Evolutionary conservation across 2,797 vertebrate species (phyloP).

Genomic region (Sarcoramphus papa): DNA sequence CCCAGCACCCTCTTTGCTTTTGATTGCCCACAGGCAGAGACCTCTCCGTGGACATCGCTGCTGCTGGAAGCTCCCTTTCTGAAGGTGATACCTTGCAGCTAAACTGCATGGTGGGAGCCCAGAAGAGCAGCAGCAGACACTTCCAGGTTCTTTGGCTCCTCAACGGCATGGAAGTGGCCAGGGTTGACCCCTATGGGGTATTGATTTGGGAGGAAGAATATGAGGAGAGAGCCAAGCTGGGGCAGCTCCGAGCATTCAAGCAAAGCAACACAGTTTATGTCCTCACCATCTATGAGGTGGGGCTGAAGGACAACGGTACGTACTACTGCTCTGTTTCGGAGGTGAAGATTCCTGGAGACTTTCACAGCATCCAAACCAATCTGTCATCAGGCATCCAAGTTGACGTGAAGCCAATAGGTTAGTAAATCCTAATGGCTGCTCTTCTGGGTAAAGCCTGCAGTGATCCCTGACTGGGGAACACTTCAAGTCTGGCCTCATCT

Average conservation of each 20-base stretch:
- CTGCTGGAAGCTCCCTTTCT: constrained; percentile 12
- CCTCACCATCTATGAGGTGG: constrained; percentile 71
- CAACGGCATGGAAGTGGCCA: constrained; percentile 54
- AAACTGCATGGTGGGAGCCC: constrained; percentile 64
- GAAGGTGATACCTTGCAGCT: constrained; percentile 77
- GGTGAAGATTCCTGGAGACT: constrained; percentile 44
- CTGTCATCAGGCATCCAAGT: constrained; percentile 51
- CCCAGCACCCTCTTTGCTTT: constrained; percentile 1
- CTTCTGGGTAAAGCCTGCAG: not conserved
- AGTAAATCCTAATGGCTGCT: not conserved
- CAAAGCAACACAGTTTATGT: constrained; percentile 63
- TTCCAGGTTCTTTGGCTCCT: constrained; percentile 79
- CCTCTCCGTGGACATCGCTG: constrained; percentile 64
- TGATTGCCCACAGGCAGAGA: constrained; percentile 51
- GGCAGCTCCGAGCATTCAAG: constrained; percentile 74
- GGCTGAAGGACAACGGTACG: constrained; percentile 73
- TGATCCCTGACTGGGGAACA: not conserved
- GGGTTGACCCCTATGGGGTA: constrained; percentile 74
- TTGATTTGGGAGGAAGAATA: constrained; percentile 63
- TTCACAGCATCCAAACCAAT: constrained; percentile 52
- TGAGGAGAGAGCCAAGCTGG: constrained; percentile 49
- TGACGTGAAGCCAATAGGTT: constrained; percentile 42
- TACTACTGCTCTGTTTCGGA: constrained; percentile 79
- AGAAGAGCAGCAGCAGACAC: constrained; percentile 46
- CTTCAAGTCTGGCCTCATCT: not conserved